Evolutionary conservation across 1,140 invertebrate genomes (phyloP), one percentile per base, ranked within the genome.

Genomic region (Drosophila chauvacae): DNA sequence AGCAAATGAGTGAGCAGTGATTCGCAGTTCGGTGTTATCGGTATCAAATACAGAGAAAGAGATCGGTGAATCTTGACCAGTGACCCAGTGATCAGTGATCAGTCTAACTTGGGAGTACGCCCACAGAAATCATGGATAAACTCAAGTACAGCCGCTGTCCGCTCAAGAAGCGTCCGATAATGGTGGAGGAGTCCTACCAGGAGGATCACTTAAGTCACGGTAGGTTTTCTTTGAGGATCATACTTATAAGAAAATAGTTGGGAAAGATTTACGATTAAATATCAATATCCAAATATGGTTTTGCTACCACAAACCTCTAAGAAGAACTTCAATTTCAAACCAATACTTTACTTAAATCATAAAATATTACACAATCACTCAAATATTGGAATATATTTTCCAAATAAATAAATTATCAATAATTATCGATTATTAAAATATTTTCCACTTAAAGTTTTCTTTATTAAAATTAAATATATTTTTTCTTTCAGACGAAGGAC

Each of bases 81-180:
- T 35, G 37, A 35, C 23, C 53, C 55, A 45, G 55, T 73, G 63
- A 44, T 56, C 37, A 50, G 62, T 69, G 66, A 44, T 68, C 14
- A 28, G 41, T 30, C 6, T 57, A 35, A 66, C 14, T n/a, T 47
- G 50, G 30, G 10, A 68, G 14, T 56, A 23, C 7, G 0, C 6
- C n/a, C 28, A 41, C 58, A 28, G 16, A n/a, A 39, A 70, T 28
- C 3, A 92, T 92, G 91, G 88, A 92, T 91, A 92, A 91, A 56
- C 71, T 83, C 35, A 80, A 92, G 44, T 92, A 91, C 59, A 97
- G 96, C 88, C 95, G 97, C 93, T 97, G 97, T 91, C 97, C 97
- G 91, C 94, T 98, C 33, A 98, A 98, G 92, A 98, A 98, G 94
- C 94, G 97, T 91, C 97, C 97, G 47, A 96, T 97, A 80, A 93